Evolutionary conservation across 2,888 invertebrate species (phyloP).

Genomic region (Meiosimyza decipiens): DNA sequence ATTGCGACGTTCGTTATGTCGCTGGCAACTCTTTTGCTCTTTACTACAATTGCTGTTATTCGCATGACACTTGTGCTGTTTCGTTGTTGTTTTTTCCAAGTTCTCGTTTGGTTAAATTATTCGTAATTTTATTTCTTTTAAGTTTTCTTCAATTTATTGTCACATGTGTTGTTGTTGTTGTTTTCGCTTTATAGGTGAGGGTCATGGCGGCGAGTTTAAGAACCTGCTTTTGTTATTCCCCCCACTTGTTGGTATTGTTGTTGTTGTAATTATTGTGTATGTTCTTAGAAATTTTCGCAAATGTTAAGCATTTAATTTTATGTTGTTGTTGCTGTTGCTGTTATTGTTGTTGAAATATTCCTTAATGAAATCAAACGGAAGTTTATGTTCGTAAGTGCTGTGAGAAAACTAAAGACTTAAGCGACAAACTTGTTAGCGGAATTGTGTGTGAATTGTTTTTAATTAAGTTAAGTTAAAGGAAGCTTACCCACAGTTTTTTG

Average conservation of each 20-base stretch:
- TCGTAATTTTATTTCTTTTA: not conserved
- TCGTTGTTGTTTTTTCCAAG: not conserved
- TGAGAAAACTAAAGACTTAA: constrained; percentile 32
- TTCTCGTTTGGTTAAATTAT: no score
- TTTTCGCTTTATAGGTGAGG: not conserved
- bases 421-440: constrained; percentile 26
- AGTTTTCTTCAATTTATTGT: constrained; percentile 49
- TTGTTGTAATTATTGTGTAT: constrained; percentile 13
- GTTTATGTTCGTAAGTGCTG: constrained; percentile 1
- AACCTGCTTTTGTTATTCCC: not conserved
- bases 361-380: constrained; percentile 14
- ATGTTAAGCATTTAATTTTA: not conserved
- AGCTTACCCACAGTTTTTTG: no score
- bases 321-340: no score
- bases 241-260: constrained; percentile 2
- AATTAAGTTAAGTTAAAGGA: not conserved
- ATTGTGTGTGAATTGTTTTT: constrained; percentile 13
- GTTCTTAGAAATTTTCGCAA: constrained; percentile 27
- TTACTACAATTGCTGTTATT: no score
- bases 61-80: not conserved
- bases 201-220: no score
- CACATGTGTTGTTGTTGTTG: constrained; percentile 47
- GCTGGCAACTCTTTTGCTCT: no score
- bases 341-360: not conserved
- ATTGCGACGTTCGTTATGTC: not conserved